Evolutionary conservation across 2,888 invertebrate genomes (phyloP), one percentile per base, ranked within the genome.

Genomic region (Agrochola litura): DNA sequence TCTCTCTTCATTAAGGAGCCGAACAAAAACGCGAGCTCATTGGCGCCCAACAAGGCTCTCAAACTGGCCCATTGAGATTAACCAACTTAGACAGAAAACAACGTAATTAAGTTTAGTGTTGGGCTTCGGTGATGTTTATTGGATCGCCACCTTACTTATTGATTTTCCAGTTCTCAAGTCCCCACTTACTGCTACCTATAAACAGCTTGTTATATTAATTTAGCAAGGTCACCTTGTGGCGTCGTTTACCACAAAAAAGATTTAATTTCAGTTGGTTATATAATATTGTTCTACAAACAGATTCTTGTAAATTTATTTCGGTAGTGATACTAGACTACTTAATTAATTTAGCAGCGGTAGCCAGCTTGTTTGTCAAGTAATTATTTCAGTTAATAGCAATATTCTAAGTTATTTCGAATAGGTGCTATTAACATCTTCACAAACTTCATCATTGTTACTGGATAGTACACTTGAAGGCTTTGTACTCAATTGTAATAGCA

Each of bases 31-130:
- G 88, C 68, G 82, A 85, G 77, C 84, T 90, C 86, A 89, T 88
- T 89, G 89, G 88, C 88, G 89, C 86, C 89, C 87, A 80, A 70
- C 88, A 79, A 66, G 76, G 61, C 78, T 41, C 89, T 89, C 87
- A 87, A 91, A 88, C 91, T 87, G 89, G 89, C 89, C 92, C 86
- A 91, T 93, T 91, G 93, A 93, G 93, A 93, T 93, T 93, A 93
- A 90, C 90, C 86, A 92, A 93, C 88, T 93, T 91, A 75, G 86
- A 87, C 87, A 90, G 91, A 91, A 92, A 93, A 94, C 94, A 93
- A 90, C 86, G 89, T 93, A 92, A 93, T 93, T 92, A 92, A 93
- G 92, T 93, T 92, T 90, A 86, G 88, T 89, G 89, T 90, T 90
- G 84, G 89, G 77, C 85, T 86, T 79, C 88, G 82, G 81, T 67